Base-by-base conservation (phyloP, 1,140 invertebrate species). In the Drosophila saltans region DNA sequence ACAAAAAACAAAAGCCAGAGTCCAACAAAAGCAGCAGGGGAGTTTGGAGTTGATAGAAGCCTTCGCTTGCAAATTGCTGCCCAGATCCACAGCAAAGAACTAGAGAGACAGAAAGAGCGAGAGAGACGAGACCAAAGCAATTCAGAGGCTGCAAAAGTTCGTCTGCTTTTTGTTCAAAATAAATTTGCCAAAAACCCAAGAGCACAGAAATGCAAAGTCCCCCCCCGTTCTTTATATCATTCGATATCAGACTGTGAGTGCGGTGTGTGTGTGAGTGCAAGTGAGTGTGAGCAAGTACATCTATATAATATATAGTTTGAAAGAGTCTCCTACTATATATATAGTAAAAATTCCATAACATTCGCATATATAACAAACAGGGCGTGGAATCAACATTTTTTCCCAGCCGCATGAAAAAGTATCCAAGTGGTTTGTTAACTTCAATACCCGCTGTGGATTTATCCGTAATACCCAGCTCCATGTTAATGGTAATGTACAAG, bases 341-440 rank as follows among this genome's bases (percentile, higher is more conserved):
- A 81, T 63, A 88, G 79, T 73, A 90, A 88, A 83, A 79, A 79
- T 58, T 74, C 6, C 21, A 52, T 26, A 52, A 52, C 74, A 78
- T 85, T 73, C 81, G 66, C 81, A 84, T 75, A 83, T 69, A 83
- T 69, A 52, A 52, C 45, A 86, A 79, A 79, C 79, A 91, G 91
- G 91, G 91, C 77, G 91, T 92, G 80, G 91, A 92, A 76, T 92
- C 91, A 77, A 92, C 91, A 70, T 92, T 92, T 81, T 92, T 92
- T 80, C 91, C 91, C 67, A 92, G 81, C 83, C 91, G 91, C 75
- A 91, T 92, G 91, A 92, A 92, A 92, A 92, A 92, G 81, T 92
- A 91, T 92, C 90, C 91, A 72, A 92, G 91, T 86, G 91, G 90
- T 92, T 92, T 92, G 84, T 90, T 92, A 91, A 92, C 90, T 85